Percentiles rank a stretch among this genome's conserved stretches.
phyloP scores from a whole-genome alignment of 2,888 invertebrate genomes.

The Aproaerema taeniolella region DNA sequence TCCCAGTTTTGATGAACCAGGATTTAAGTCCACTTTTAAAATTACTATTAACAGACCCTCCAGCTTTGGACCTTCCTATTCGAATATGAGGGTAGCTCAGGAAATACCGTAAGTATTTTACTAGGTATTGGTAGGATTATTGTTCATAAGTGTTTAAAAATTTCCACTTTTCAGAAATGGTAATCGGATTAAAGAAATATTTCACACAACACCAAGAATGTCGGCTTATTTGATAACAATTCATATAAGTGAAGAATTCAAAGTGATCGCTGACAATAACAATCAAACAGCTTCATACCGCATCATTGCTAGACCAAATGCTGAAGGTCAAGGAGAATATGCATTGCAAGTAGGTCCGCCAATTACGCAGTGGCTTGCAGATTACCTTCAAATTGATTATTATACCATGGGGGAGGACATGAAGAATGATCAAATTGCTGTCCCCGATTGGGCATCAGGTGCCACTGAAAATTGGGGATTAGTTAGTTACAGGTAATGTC shows the following conservation, averaged over 20 bases:
- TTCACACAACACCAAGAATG: conserved; percentile 82
- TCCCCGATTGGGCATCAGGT: conserved; percentile 68
- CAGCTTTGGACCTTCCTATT: conserved; percentile 45
- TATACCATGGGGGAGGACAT: conserved; percentile 52
- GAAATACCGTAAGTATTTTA: conserved; percentile 32
- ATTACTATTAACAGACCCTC: conserved; percentile 55
- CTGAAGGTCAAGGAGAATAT: conserved; percentile 54
- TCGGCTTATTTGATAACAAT: conserved; percentile 91
- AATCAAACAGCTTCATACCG: conserved; percentile 44
- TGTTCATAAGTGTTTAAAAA: neutral
- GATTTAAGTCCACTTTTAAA: conserved; percentile 77
- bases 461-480: conserved; percentile 72
- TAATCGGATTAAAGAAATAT: conserved; percentile 55
- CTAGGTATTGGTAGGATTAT: too few species aligned
- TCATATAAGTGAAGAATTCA: conserved; percentile 63
- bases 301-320: conserved; percentile 56
- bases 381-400: conserved; percentile 56
- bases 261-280: conserved; percentile 51
- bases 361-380: conserved; percentile 53
- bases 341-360: conserved; percentile 63
- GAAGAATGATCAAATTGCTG: conserved; percentile 67
- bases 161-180: conserved; percentile 36
- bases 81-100: conserved; percentile 50
- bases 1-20: conserved; percentile 91
- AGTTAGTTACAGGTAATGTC: conserved; percentile 57